Conservation (phyloP, 1,140 invertebrate genomes). For the Potamilus streckersoni region DNA sequence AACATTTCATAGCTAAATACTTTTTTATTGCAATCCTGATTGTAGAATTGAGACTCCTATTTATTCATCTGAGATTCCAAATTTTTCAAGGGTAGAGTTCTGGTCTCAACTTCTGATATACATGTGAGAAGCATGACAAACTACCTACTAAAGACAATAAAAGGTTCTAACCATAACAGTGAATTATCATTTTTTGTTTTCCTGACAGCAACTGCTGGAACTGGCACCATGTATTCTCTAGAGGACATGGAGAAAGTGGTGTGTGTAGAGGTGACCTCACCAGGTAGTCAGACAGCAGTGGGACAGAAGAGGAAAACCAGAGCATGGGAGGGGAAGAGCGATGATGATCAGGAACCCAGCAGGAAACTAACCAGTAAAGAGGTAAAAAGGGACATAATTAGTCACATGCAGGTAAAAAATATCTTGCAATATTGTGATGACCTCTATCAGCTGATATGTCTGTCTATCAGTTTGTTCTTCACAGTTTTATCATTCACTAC, state of each 20-base stretch:
- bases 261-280: conserved; percentile 11
- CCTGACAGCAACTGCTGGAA: neutral
- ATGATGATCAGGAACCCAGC: conserved; percentile 23
- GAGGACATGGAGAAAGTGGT: conserved; percentile 17
- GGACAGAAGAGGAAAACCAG: conserved; percentile 20
- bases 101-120: too few relatives aligned
- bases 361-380: conserved; percentile 51
- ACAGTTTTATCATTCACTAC: neutral
- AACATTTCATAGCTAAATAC: too few relatives aligned
- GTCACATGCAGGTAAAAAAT: neutral
- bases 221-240: conserved; percentile 11
- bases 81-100: too few relatives aligned
- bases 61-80: too few relatives aligned
- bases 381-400: conserved; percentile 25
- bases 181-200: neutral
- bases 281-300: neutral
- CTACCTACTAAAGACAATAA: neutral
- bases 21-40: too few relatives aligned
- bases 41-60: too few relatives aligned
- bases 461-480: neutral
- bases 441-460: too few relatives aligned
- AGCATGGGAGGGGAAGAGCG: conserved; percentile 13
- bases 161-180: neutral
- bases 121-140: too few relatives aligned
- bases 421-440: neutral